Evolutionary conservation across 2,113 vertebrate genomes (phyloP).

Genomic region (Sceloporus undulatus): DNA sequence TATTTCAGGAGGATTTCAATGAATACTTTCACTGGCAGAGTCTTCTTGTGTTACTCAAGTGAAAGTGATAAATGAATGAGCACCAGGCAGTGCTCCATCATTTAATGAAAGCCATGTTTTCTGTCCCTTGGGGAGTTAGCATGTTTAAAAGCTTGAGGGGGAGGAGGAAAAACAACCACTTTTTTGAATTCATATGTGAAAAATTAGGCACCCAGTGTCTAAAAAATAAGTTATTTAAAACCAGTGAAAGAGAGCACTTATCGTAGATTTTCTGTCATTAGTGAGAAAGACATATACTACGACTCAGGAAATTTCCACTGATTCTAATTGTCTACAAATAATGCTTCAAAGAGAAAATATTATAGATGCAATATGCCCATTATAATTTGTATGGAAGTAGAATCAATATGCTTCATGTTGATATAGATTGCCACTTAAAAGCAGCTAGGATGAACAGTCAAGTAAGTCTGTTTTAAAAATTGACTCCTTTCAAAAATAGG

Average conservation of each 20-base stretch:
- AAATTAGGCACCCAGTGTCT: neutral
- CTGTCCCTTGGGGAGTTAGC: neutral
- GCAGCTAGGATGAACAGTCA: constrained; percentile 5
- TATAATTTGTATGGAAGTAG: constrained; percentile 12
- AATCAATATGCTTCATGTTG: constrained; percentile 11
- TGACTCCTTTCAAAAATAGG: neutral
- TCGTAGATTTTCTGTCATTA: constrained; percentile 9
- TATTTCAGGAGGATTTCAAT: neutral
- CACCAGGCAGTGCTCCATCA: neutral
- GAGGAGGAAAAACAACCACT: neutral
- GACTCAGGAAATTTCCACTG: neutral
- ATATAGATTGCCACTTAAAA: constrained; percentile 32
- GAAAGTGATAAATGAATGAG: constrained; percentile 16
- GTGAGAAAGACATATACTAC: constrained; percentile 13
- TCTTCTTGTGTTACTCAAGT: neutral
- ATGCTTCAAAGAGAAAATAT: constrained; percentile 30
- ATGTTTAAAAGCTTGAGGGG: neutral
- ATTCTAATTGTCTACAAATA: constrained; percentile 20
- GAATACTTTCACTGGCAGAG: neutral
- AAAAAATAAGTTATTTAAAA: constrained; percentile 9
- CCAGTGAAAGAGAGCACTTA: neutral
- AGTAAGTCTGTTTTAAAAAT: neutral
- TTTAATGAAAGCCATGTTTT: constrained; percentile 25
- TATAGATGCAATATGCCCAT: neutral
- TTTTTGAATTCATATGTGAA: constrained; percentile 11